Conservation (phyloP, 2,888 invertebrate genomes). For the Hydraecia micacea region DNA sequence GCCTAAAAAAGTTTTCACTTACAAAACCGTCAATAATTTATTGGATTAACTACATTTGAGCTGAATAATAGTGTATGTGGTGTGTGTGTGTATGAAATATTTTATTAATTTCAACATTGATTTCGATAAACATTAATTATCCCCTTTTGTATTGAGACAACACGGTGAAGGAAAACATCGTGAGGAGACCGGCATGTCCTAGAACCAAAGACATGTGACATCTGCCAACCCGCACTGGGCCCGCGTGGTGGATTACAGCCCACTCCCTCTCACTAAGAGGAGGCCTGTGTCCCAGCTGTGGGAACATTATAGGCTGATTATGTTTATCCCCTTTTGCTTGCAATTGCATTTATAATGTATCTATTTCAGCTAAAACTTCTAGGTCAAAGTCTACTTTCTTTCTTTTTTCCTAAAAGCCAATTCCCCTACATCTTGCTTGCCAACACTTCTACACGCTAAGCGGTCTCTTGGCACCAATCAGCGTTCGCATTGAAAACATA, state of each 20-base stretch:
- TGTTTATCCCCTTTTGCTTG: neutral
- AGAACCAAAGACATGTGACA: too few relatives aligned
- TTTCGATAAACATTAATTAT: neutral
- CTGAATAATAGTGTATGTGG: neutral
- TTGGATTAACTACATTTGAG: neutral
- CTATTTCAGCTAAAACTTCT: neutral
- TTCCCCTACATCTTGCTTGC: conserved; percentile 17
- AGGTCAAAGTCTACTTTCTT: neutral
- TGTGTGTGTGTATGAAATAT: neutral
- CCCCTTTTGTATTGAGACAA: too few relatives aligned
- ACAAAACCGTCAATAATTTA: neutral
- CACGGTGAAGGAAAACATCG: too few relatives aligned
- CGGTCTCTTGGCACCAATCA: conserved; percentile 52
- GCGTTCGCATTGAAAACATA: conserved; percentile 46
- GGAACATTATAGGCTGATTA: too few relatives aligned
- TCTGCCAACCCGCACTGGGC: too few relatives aligned
- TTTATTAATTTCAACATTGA: neutral
- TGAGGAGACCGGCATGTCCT: too few relatives aligned
- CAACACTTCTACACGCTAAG: conserved; percentile 35
- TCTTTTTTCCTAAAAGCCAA: conserved; percentile 9
- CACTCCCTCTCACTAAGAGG: too few relatives aligned
- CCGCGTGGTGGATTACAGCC: too few relatives aligned
- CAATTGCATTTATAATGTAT: neutral
- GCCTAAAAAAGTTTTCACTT: too few relatives aligned
- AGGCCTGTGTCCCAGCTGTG: too few relatives aligned